Base-by-base conservation (phyloP, 2,113 vertebrate genomes). In the Carettochelys insculpta region DNA sequence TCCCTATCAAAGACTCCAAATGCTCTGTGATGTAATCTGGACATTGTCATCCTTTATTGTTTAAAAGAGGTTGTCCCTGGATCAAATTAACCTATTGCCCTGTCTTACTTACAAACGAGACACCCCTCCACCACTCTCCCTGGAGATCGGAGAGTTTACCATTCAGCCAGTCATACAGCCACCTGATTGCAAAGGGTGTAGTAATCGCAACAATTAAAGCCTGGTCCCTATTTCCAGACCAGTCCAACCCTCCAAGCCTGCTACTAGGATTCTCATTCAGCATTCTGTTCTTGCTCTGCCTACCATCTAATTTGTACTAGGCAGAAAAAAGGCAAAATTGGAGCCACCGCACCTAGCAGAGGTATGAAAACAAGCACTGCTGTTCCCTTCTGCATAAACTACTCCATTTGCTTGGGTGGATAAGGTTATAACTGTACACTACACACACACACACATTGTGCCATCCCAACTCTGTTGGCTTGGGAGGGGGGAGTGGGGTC, bases 101-200 rank as follows among this genome's bases (percentile, higher is more conserved):
- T 81, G 41, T 0, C 0, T 78, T 43, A 41, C 8, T 41, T 51
- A n/a, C n/a, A n/a, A n/a, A n/a, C n/a, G n/a, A n/a, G n/a, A n/a
- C n/a, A n/a, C n/a, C n/a, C n/a, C n/a, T n/a, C n/a, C n/a, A 16
- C 8, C 19, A 29, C 3, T 19, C 31, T 34, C 19, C 24, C 25
- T 45, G 52, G 83, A 61, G 38, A 86, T 17, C 4, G 80, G 29
- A 47, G 48, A 75, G 76, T 83, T 31, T 53, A 56, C 7, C 34
- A 43, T 20, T 3, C 1, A 50, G n/a, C 8, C 53, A 82, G 25
- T 2, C 34, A 47, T 10, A 10, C 27, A 45, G 22, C 41, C 34
- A 16, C 53, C 51, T 54, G 54, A 79, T 8, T 9, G 1, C 2
- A 50, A 80, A 82, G n/a, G 82, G 2, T 4, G 58, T 22, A 12